Evolutionary conservation across 2,113 vertebrate genomes (phyloP), one percentile per base, ranked within the genome.

Genomic region (Numida meleagris): DNA sequence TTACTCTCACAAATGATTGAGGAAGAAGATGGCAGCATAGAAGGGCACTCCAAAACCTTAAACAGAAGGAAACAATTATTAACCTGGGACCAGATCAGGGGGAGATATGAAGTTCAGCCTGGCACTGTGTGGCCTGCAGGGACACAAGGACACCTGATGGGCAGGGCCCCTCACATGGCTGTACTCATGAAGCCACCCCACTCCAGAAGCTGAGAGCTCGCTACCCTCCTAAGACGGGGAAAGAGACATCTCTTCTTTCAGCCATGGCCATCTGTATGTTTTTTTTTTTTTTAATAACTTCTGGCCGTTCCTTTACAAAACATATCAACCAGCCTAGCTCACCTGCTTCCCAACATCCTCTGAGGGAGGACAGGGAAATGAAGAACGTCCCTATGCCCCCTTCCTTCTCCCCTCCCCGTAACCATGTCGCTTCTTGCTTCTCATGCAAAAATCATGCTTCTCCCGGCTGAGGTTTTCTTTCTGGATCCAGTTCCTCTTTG

Each of bases 1-100:
- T 94, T 57, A 79, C 93, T 86, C 86, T 90, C 80, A 88, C 75
- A 85, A 34, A 51, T 18, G 33, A 65, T 9, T 75, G 63, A 84
- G 71, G 93, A 96, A 95, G 88, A 94, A 93, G 93, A 91, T 87
- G 93, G 94, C 42, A 51, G 61, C 16, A 51, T 15, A 70, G 67
- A 74, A 92, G 42, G 81, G 63, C 33, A 58, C 71, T 61, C 86
- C 45, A 5, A 78, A 86, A 68, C 63, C 72, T 88, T 31, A 34
- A 74, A 25, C 53, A 48, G 70, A 10, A 93, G 58, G 81, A 84
- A 94, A 76, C 88, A 96, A 93, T 96, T 70, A 94, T 90, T 94
- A 96, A 96, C 92, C 70, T 55, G 66, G 40, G 40, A 57, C 21
- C 34, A 82, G 93, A 93, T 87, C 62, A 45, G 48, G 42, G 82